Evolutionary conservation across 2,113 vertebrate genomes (phyloP).

Genomic region (Carassius gibelio): DNA sequence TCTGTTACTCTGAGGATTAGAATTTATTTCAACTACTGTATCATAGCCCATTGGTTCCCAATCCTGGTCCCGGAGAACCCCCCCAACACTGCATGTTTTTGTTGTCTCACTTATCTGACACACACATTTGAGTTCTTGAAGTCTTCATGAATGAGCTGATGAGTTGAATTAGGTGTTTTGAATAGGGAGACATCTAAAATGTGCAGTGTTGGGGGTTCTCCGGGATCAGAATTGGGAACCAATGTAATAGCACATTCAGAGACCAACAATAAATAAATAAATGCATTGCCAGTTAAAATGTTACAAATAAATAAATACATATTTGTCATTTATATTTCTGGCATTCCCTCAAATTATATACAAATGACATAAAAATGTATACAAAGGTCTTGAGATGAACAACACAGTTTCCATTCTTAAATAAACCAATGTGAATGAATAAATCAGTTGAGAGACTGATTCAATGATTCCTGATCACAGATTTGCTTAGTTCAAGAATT

Average conservation of each 20-base stretch:
- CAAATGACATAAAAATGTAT: not conserved
- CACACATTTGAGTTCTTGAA: too few relatives aligned
- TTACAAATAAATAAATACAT: not conserved
- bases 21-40: not conserved
- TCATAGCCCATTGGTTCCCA: not conserved
- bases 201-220: too few relatives aligned
- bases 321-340: not conserved
- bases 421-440: not conserved
- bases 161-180: too few relatives aligned
- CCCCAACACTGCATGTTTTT: too few relatives aligned
- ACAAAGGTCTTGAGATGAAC: not conserved
- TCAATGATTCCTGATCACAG: not conserved
- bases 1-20: not conserved
- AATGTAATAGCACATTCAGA: not conserved
- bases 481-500: not conserved
- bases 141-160: too few relatives aligned
- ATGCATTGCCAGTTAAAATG: not conserved
- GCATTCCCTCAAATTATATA: not conserved
- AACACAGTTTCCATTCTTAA: not conserved
- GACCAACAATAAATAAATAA: not conserved
- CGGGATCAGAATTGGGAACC: too few relatives aligned
- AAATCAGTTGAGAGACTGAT: not conserved
- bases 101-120: too few relatives aligned
- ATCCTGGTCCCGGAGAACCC: too few relatives aligned
- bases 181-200: too few relatives aligned